phyloP scores from a whole-genome alignment of 2,113 vertebrate genomes.

The Aptenodytes patagonicus region DNA sequence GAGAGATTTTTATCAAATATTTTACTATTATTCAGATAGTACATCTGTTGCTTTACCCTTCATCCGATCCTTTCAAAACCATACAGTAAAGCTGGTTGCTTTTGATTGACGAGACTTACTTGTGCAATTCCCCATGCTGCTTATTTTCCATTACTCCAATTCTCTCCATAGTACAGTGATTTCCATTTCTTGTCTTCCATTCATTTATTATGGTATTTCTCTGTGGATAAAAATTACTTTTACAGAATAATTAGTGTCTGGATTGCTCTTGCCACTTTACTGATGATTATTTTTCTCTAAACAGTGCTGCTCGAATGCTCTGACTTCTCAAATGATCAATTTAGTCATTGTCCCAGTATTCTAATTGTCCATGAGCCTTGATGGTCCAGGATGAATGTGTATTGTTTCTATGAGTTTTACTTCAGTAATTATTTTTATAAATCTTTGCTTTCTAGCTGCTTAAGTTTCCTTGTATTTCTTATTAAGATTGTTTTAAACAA shows the following conservation, averaged over 20 bases:
- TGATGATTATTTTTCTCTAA: neutral
- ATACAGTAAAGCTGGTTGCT: neutral
- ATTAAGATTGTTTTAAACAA: neutral
- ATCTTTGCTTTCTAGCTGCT: neutral
- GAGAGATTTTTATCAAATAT: neutral
- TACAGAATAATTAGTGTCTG: neutral
- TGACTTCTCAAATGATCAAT: neutral
- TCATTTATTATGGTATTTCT: neutral
- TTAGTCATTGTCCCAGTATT: neutral
- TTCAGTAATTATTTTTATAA: neutral
- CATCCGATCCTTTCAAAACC: neutral
- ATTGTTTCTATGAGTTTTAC: neutral
- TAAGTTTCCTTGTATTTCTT: neutral
- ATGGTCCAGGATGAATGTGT: neutral
- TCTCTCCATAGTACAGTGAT: neutral
- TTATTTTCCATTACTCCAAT: neutral
- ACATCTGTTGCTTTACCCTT: conserved; percentile 10
- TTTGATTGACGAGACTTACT: neutral
- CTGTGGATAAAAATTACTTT: neutral
- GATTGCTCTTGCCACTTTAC: neutral
- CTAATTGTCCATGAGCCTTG: neutral
- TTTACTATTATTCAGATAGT: neutral
- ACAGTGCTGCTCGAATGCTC: neutral
- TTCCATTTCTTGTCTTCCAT: neutral
- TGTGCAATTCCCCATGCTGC: neutral